Conservation (phyloP, 1,140 invertebrate genomes). For the Drosophila navojoa region DNA sequence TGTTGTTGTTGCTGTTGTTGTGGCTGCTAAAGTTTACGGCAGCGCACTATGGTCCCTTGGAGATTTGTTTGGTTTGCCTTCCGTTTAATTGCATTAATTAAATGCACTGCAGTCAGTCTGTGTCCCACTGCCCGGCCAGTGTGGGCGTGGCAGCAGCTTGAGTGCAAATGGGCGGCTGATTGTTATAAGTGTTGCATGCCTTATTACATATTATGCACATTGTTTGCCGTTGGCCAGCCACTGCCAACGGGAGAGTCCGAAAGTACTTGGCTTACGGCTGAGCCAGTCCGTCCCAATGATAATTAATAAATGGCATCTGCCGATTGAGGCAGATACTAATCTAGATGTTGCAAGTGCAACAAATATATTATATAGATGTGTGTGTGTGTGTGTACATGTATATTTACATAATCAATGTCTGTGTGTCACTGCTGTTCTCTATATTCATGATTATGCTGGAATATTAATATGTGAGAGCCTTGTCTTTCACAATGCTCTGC, state of each 20-base stretch:
- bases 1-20: conserved; percentile 8
- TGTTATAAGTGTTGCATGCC: conserved; percentile 1
- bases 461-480: too few species aligned
- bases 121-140: conserved; percentile 2
- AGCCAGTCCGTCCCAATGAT: background rate
- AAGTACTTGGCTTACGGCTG: background rate
- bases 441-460: too few species aligned
- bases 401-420: too few species aligned
- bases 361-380: too few species aligned
- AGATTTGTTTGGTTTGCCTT: conserved; percentile 46
- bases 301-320: background rate
- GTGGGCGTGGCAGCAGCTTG: background rate
- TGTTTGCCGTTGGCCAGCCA: conserved; percentile 14
- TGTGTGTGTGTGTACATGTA: too few species aligned
- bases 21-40: conserved; percentile 24
- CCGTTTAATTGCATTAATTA: conserved; percentile 56
- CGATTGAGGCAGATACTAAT: too few species aligned
- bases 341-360: too few species aligned
- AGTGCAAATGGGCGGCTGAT: background rate
- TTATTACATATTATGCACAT: conserved; percentile 32
- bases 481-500: too few species aligned
- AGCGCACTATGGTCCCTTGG: conserved; percentile 13
- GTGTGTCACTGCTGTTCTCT: too few species aligned
- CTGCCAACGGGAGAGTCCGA: background rate
- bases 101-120: conserved; percentile 24